These are phyloP conservation scores for Cyrtonyx montezumae DNA, from an alignment of 2,113 vertebrate genomes.

Conservation along the genomic window DNA sequence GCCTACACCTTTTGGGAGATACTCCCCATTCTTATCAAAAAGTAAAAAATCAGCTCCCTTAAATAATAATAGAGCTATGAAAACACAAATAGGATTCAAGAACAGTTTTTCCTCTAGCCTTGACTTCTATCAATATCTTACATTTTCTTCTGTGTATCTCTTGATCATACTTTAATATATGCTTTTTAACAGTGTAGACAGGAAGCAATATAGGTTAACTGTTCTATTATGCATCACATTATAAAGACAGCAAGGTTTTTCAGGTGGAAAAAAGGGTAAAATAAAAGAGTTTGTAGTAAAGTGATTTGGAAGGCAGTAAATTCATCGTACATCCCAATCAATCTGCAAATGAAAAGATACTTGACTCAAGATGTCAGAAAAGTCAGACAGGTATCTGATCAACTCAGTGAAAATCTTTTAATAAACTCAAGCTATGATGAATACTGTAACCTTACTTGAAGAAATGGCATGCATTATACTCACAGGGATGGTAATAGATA, in stretches of 20 bases:
- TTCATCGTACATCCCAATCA: slow-evolving; percentile 60
- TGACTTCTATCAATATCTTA: not conserved
- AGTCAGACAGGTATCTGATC: slow-evolving; percentile 58
- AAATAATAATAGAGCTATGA: not conserved
- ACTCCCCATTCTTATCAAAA: not conserved
- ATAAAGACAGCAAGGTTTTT: slow-evolving; percentile 27
- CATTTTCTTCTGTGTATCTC: not conserved
- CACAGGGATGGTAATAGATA: slow-evolving; percentile 4
- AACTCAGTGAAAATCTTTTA: slow-evolving; percentile 45
- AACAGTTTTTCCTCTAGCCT: not conserved
- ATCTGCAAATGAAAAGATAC: slow-evolving; percentile 41
- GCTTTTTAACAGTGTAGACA: not conserved
- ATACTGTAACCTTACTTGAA: slow-evolving; percentile 17
- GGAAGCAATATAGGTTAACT: not conserved
- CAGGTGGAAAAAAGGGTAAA: slow-evolving; percentile 15
- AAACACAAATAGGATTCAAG: not conserved
- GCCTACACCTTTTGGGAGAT: not conserved
- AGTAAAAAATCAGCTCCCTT: not conserved
- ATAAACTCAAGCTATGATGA: slow-evolving; percentile 29
- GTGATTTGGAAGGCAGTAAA: slow-evolving; percentile 46
- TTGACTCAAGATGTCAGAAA: slow-evolving; percentile 51
- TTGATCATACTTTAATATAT: slow-evolving; percentile 4
- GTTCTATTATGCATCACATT: slow-evolving; percentile 9
- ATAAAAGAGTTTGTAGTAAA: slow-evolving; percentile 54
- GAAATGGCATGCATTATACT: not conserved